These are phyloP conservation scores for Enteromius paludinosus DNA, from an alignment of 2,797 vertebrate genomes.

Conservation along the genomic window DNA sequence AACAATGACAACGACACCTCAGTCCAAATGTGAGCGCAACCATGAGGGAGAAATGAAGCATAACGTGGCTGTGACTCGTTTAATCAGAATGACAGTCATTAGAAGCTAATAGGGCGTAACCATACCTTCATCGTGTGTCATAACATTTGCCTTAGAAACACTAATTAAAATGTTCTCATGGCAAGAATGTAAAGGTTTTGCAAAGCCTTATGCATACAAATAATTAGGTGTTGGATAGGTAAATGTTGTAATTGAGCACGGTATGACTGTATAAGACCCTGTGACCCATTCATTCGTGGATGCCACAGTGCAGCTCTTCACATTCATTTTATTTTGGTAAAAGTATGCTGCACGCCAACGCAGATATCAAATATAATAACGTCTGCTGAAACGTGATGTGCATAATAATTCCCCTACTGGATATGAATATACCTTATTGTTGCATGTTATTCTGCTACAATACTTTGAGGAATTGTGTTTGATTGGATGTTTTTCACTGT, in stretches of 20 bases:
- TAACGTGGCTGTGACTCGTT: slow-evolving; percentile 37
- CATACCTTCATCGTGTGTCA: slow-evolving; percentile 44
- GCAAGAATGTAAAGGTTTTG: not conserved
- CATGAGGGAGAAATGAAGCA: slow-evolving; percentile 43
- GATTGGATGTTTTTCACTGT: slow-evolving; percentile 24
- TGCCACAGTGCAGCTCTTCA: not conserved
- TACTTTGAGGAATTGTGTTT: not conserved
- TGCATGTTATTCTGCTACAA: not conserved
- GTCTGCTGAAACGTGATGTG: not conserved
- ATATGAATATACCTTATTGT: too few relatives aligned
- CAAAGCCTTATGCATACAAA: not conserved
- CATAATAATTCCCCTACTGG: not conserved
- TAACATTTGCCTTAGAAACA: slow-evolving; percentile 25
- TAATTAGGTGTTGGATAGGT: not conserved
- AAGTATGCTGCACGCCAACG: not conserved
- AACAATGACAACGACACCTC: slow-evolving; percentile 70
- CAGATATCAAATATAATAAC: not conserved
- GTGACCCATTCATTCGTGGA: not conserved
- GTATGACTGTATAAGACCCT: not conserved
- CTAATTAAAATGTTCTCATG: slow-evolving; percentile 52
- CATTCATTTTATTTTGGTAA: not conserved
- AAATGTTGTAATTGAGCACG: not conserved
- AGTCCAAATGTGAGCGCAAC: slow-evolving; percentile 37
- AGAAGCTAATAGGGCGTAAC: slow-evolving; percentile 40
- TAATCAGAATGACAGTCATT: slow-evolving; percentile 36